Evolutionary conservation across 2,797 vertebrate species (phyloP).

Genomic region (Thaleichthys pacificus): DNA sequence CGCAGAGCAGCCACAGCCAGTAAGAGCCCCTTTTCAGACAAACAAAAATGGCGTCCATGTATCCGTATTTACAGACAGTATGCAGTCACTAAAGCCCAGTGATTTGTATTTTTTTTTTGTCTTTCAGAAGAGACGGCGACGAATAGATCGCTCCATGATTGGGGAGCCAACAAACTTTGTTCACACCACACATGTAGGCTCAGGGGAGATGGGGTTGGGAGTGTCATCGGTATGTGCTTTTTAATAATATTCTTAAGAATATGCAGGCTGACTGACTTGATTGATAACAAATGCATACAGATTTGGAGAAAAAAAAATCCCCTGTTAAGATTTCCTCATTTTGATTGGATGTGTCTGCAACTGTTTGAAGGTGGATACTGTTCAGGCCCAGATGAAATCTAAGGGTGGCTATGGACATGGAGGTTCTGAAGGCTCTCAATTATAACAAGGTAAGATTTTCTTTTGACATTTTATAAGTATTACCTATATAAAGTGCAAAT

Average conservation of each 20-base stretch:
- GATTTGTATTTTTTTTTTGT: neutral
- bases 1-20: conserved; percentile 87
- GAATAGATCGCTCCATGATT: conserved; percentile 79
- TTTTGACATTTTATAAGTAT: no score
- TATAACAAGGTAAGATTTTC: conserved; percentile 68
- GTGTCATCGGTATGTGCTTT: conserved; percentile 67
- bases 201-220: conserved; percentile 66
- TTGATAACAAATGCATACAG: neutral
- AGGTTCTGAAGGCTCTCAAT: conserved; percentile 70
- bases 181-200: conserved; percentile 77
- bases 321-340: neutral
- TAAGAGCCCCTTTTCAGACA: conserved; percentile 64
- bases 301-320: neutral
- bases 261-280: neutral
- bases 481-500: no score
- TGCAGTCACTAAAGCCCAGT: no score
- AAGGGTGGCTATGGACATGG: conserved; percentile 80
- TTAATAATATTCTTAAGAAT: neutral
- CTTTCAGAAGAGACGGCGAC: conserved; percentile 70
- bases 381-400: conserved; percentile 89
- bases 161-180: conserved; percentile 81
- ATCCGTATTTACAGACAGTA: neutral
- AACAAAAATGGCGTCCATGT: neutral
- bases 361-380: conserved; percentile 74
- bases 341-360: conserved; percentile 37